Conservation (phyloP, 2,797 vertebrate species). For the Distichodus sexfasciatus region DNA sequence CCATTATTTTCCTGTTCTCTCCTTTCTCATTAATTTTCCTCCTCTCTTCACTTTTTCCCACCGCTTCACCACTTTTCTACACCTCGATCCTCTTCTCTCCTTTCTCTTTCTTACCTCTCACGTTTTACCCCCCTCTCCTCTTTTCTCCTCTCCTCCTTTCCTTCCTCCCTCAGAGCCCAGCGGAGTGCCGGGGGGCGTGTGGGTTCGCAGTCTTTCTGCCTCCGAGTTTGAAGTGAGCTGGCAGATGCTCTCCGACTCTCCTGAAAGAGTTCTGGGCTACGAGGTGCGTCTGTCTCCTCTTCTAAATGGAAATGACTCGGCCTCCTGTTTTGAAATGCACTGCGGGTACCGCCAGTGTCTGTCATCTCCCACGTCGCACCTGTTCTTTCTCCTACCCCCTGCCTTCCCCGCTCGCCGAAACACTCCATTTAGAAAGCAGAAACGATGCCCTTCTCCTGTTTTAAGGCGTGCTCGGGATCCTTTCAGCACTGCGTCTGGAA, state of each 20-base stretch:
- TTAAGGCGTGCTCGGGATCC: neutral
- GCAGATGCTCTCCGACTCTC: constrained; percentile 81
- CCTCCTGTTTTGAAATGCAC: constrained; percentile 40
- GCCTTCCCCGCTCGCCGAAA: constrained; percentile 23
- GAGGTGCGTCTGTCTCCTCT: constrained; percentile 79
- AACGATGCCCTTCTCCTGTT: constrained; percentile 13
- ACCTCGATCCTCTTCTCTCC: neutral
- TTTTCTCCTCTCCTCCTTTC: constrained; percentile 38
- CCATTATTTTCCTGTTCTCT: neutral
- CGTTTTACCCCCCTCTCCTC: neutral
- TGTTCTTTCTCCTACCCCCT: constrained; percentile 51
- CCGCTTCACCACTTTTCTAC: neutral
- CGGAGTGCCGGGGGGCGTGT: constrained; percentile 78
- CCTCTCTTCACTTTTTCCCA: neutral
- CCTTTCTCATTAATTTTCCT: neutral
- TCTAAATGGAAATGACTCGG: constrained; percentile 68
- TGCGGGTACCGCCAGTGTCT: constrained; percentile 54
- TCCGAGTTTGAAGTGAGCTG: constrained; percentile 90
- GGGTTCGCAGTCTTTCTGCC: constrained; percentile 85
- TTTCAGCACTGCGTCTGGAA: constrained; percentile 7
- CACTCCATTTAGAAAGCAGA: constrained; percentile 21
- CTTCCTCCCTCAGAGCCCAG: constrained; percentile 84
- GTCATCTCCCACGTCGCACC: constrained; percentile 60
- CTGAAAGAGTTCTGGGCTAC: constrained; percentile 90
- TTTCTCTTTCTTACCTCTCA: neutral